A percentile compares a stretch with the other conserved stretches of the same genome.
phyloP scores from a whole-genome alignment of 2,797 vertebrate species.

The Lacerta viridis region DNA sequence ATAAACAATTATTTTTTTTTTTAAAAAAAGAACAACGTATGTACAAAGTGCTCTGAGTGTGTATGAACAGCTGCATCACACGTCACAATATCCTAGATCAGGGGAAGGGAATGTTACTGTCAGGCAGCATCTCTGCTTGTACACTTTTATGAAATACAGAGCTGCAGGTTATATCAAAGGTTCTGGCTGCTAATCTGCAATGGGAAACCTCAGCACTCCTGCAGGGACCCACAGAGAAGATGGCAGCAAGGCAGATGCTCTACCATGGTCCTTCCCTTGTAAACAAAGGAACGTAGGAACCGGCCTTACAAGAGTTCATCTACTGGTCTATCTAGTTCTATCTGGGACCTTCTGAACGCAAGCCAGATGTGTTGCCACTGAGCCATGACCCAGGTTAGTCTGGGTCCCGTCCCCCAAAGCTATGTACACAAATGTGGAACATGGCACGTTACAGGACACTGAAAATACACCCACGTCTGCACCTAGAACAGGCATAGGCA shows the following conservation, averaged over 20 bases:
- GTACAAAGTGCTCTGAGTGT: background rate
- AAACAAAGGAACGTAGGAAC: background rate
- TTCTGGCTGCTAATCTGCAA: background rate
- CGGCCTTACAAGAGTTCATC: accelerated
- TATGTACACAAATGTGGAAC: background rate
- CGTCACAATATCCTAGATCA: background rate
- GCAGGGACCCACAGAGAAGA: background rate
- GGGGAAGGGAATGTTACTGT: background rate
- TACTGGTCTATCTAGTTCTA: too few relatives aligned
- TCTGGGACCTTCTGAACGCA: background rate
- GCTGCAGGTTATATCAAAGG: background rate
- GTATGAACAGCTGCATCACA: background rate
- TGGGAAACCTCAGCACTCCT: background rate
- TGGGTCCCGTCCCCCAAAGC: background rate
- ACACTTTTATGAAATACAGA: background rate
- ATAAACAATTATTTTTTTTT: too few relatives aligned
- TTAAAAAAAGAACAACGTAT: too few relatives aligned
- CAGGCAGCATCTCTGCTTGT: background rate
- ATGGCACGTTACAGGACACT: background rate
- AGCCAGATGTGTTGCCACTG: background rate
- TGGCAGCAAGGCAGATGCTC: background rate
- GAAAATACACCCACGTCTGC: too few relatives aligned
- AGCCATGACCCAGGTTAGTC: too few relatives aligned
- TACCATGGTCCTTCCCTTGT: too few relatives aligned
- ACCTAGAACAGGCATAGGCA: too few relatives aligned